Base-by-base conservation (phyloP, 53 echinoderm and acorn worm genomes). In the Holothuria leucospilota region DNA sequence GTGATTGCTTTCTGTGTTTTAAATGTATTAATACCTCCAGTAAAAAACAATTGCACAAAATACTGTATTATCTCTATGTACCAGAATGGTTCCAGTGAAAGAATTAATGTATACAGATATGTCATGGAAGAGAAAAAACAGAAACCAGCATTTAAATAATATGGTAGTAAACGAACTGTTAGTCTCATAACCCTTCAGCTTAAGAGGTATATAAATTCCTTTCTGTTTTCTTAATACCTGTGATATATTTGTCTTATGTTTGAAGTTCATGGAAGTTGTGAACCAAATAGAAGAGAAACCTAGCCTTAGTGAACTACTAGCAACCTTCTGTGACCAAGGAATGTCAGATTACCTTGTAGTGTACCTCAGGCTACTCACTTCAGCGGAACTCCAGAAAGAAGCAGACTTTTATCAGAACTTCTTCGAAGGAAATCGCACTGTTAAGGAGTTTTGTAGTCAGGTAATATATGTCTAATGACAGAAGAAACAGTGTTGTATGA, bases 331-430 rank as follows among this genome's bases (percentile, higher is more conserved):
- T 75, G 98, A 98, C 84, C 98, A 98, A 77, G 95, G 95, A 41
- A 88, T 95, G 63, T 95, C 95, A 14, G 95, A 98, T 84, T 98
- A 98, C 71, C 81, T 98, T 29, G 98, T 98, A 15, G 98, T 98
- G 5, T 98, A 97, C 86, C 89, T 98, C 75, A 90, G 95, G 73
- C 77, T 98, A 20, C 90, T 98, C 82, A 95, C 94, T 39, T 98
- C 98, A 5, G 95, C 93, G 29, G 95, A 98, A 78, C 93, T 98
- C 21, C 95, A 98, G 82, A 93, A 93, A 87, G 85, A 93, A 26
- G 86, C 90, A 9, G 95, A 93, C 39, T 98, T 98, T 68, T 98
- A 95, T 71, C 80, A 93, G 86, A 90, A 92, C 82, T 98, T 98
- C 78, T 85, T 98, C 20, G 98, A 98, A 75, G 98, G 95, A 21